Evolutionary conservation across 2,888 invertebrate genomes (phyloP), one percentile per base, ranked within the genome.

Genomic region (Sympetrum striolatum): DNA sequence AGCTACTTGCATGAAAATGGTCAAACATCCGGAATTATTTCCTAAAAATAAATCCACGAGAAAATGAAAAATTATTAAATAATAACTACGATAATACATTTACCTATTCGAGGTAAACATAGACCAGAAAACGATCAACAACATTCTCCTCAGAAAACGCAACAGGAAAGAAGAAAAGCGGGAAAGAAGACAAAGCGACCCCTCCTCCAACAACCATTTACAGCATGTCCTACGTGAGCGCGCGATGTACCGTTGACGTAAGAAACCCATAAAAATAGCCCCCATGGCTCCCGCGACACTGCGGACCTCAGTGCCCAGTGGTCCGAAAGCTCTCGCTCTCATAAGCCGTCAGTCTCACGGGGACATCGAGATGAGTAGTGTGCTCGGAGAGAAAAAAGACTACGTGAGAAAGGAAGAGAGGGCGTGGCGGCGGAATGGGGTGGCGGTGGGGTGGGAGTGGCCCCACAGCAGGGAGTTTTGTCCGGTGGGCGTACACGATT

Each of bases 401-500:
- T 10, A 64, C 53, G 44, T 37, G 25, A 73, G 73, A 73, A 31
- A 73, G 73, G 64, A 58, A 22, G 48, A 15, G 82, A 82, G 58
- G 82, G 82, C 35, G 82, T 82, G 82, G 82, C 22, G 82, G 82
- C 35, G 35, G 31, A 82, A 82, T 48, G 82, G 58, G 31, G 82
- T 58, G 82, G 31, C 18, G 15, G 37, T 82, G 58, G 82, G 44
- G 58, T 53, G 35, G 86, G 86, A 64, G 64, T 86, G 86, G 86
- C 39, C n/a, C 58, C 35, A n/a, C 82, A 31, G 86, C 58, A 25
- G 60, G 60, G 53, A 86, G 86, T 53, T 86, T 86, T 58, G 86
- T 64, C 35, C 58, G 64, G 86, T 86, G 86, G 86, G 86, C 86
- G 86, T 37, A 64, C 64, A 64, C 37, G 86, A 86, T 86, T 60